Percentiles rank a stretch among this genome's conserved stretches.
These are phyloP conservation scores for Anabacerthia variegaticeps DNA, from an alignment of 2,797 vertebrate genomes.

Conservation along the genomic window DNA sequence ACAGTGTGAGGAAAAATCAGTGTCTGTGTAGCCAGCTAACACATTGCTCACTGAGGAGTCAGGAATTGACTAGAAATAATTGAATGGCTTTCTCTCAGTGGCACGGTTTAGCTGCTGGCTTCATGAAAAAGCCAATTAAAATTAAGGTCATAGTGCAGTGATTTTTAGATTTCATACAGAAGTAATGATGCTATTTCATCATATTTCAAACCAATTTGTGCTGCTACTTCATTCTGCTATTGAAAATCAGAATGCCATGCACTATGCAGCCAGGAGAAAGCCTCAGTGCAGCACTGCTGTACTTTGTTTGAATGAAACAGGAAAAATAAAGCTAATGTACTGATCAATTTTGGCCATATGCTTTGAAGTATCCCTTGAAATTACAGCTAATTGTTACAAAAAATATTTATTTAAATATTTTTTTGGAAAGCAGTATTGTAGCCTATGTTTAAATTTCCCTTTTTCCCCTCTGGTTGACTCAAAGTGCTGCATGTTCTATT, in stretches of 20 bases:
- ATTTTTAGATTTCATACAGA: not conserved
- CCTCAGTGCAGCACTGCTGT: not conserved
- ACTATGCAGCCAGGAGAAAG: not conserved
- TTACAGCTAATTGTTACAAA: fast-evolving
- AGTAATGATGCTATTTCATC: not conserved
- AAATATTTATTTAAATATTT: not conserved
- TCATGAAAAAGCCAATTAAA: not conserved
- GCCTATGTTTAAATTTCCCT: not conserved
- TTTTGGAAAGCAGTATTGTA: not conserved
- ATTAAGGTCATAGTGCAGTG: not conserved
- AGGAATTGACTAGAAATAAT: not conserved
- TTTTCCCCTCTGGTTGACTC: not conserved
- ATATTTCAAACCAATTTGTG: not conserved
- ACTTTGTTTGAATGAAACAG: not conserved
- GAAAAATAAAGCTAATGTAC: not conserved
- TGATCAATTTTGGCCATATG: not conserved
- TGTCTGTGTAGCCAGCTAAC: not conserved
- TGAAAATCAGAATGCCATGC: not conserved
- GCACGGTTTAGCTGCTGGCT: not conserved
- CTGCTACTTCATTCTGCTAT: not conserved
- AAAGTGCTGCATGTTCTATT: not conserved
- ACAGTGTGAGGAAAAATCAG: not conserved
- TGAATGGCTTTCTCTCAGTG: not conserved
- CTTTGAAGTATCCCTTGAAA: not conserved
- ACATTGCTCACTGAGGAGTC: not conserved